Conservation (phyloP, 2,888 invertebrate genomes). For the Himalopsyche tibetana region DNA sequence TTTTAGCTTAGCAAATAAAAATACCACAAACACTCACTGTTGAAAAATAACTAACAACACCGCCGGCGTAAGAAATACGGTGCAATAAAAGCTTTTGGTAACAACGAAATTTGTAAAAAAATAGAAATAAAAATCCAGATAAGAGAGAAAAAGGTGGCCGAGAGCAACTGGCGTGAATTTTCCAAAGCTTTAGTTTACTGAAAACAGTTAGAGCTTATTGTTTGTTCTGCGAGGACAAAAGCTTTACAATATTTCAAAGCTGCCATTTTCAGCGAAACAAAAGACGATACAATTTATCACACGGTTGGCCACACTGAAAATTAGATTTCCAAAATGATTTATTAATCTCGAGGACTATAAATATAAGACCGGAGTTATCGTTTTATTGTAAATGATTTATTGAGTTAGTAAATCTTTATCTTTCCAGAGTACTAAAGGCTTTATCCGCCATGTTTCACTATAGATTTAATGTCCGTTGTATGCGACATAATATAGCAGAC, state of each 20-base stretch:
- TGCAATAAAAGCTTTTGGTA: conserved; percentile 11
- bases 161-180: conserved; percentile 7
- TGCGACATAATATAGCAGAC: no score
- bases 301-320: not conserved
- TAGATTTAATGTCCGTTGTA: no score
- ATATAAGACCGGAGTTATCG: not conserved
- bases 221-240: not conserved
- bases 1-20: not conserved
- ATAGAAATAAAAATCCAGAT: not conserved
- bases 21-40: not conserved
- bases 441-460: no score
- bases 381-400: no score
- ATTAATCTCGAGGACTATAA: conserved; percentile 44
- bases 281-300: conserved; percentile 3
- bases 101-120: conserved; percentile 11
- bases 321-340: conserved; percentile 7
- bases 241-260: conserved; percentile 40
- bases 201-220: conserved; percentile 38
- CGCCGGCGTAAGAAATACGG: not conserved
- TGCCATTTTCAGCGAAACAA: conserved; percentile 29
- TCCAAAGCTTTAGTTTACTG: conserved; percentile 24
- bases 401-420: no score
- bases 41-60: conserved; percentile 1
- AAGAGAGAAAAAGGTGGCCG: not conserved
- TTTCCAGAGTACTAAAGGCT: no score